A percentile compares a stretch with the other conserved stretches of the same genome.
These are phyloP conservation scores for Parnassius orleans DNA, from an alignment of 2,888 invertebrate genomes.

Conservation along the genomic window DNA sequence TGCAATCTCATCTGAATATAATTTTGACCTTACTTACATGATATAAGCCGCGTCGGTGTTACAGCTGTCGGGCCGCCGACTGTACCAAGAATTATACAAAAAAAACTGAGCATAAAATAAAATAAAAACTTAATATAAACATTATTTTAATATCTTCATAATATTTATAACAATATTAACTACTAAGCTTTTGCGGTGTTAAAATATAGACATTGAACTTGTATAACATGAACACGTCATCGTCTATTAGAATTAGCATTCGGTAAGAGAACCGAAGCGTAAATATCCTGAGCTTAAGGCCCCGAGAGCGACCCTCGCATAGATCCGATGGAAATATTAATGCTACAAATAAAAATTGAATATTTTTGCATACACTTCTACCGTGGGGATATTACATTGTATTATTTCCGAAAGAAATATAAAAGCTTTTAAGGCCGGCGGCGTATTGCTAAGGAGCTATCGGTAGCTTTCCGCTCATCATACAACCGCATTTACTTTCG, in stretches of 20 bases:
- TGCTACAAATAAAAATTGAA: constrained; percentile 70
- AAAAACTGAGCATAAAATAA: constrained; percentile 17
- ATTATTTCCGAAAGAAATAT: constrained; percentile 73
- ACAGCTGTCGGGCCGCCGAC: constrained; percentile 19
- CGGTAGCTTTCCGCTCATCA: constrained; percentile 52
- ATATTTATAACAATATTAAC: not conserved
- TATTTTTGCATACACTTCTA: constrained; percentile 71
- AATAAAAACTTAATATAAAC: not conserved
- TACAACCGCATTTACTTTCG: constrained; percentile 43
- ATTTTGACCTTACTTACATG: constrained; percentile 18
- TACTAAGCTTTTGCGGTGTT: constrained; percentile 8
- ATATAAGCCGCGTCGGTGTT: constrained; percentile 18
- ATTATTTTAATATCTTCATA: not conserved
- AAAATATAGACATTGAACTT: constrained; percentile 31
- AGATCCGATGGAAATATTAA: constrained; percentile 59
- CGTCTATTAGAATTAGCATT: constrained; percentile 56
- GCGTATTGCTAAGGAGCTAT: constrained; percentile 66
- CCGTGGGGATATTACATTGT: constrained; percentile 64
- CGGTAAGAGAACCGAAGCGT: constrained; percentile 53
- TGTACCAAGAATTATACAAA: constrained; percentile 26
- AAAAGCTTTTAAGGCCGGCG: constrained; percentile 77
- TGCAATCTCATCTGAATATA: too few species aligned
- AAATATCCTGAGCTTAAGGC: constrained; percentile 64
- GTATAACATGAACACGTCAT: constrained; percentile 46
- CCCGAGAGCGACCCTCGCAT: constrained; percentile 51